Base-by-base conservation (phyloP, 2,113 vertebrate species). In the Dendrocopos noguchii region DNA sequence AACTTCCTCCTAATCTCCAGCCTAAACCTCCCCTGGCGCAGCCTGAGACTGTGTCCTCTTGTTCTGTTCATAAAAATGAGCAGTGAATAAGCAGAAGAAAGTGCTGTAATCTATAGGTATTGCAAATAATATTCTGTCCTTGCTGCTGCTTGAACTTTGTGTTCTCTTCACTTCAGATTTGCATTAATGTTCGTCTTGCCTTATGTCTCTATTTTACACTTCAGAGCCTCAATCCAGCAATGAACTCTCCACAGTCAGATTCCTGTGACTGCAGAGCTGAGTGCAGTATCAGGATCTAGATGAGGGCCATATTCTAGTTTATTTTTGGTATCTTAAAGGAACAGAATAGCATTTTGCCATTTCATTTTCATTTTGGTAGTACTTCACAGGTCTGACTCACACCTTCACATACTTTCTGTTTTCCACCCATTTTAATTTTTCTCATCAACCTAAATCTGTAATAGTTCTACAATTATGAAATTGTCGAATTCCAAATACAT, bases 201-300 rank as follows among this genome's bases (percentile, higher is more conserved):
- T 91, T 95, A 93, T 89, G 87, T 93, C 93, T 94, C 79, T 91
- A 7, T 89, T 94, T 95, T 91, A 92, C 94, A 94, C 89, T 86
- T 91, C 93, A 92, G 53, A 90, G 91, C 84, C 60, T 92, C 3
- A 3, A 74, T 87, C 78, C 9, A 0, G 84, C 91, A 84, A 34
- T 85, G 79, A 94, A 39, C 76, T 90, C 68, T 57, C 53, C 80
- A 83, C 84, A 93, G 79, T 91, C 68, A 78, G 82, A 68, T 68
- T 89, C 73, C 79, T 85, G 79, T 94, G 84, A 92, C 81, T 80
- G 68, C 71, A 42, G 60, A 75, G 87, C 91, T 64, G 74, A 87
- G 47, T 73, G 67, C 88, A 89, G 59, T 33, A 60, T 74, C 71
- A 59, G 60, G 91, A 92, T 91, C 47, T 78, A 77, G 65, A 85